These are phyloP conservation scores for Leucoraja erinaceus DNA, from an alignment of 2,113 vertebrate species.

Conservation along the genomic window DNA sequence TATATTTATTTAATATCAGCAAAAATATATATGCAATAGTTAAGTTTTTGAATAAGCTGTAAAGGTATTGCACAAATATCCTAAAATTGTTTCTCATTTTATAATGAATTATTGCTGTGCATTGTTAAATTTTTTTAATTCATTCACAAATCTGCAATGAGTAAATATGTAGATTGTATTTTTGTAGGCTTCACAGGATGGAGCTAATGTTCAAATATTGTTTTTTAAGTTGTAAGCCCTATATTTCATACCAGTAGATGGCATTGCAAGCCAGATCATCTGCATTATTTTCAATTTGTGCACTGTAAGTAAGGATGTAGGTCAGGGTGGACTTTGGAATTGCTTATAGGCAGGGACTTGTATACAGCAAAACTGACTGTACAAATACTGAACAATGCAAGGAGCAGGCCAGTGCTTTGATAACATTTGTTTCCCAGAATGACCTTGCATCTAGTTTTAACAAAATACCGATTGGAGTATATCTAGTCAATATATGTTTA, in stretches of 20 bases:
- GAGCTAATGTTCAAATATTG: background rate
- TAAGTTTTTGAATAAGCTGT: background rate
- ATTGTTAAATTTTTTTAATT: background rate
- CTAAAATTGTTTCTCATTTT: background rate
- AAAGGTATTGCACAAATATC: background rate
- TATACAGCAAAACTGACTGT: background rate
- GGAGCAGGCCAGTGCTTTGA: background rate
- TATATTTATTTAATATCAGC: background rate
- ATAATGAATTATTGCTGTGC: background rate
- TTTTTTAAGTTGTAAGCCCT: background rate
- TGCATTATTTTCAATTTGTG: background rate
- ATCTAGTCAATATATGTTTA: background rate
- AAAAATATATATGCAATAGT: background rate
- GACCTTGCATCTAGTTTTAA: background rate
- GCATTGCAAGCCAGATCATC: slow-evolving; percentile 27
- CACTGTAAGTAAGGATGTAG: slow-evolving; percentile 16
- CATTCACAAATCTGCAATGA: background rate
- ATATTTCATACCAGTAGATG: background rate
- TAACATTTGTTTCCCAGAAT: background rate
- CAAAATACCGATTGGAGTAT: background rate
- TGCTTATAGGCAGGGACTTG: slow-evolving; percentile 14
- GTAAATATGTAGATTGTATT: background rate
- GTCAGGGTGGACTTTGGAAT: slow-evolving; percentile 13
- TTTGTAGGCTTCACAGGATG: background rate
- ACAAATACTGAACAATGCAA: background rate